A percentile compares a stretch with the other conserved stretches of the same genome.
phyloP scores from a whole-genome alignment of 2,797 vertebrate species.

The Tinamus major region DNA sequence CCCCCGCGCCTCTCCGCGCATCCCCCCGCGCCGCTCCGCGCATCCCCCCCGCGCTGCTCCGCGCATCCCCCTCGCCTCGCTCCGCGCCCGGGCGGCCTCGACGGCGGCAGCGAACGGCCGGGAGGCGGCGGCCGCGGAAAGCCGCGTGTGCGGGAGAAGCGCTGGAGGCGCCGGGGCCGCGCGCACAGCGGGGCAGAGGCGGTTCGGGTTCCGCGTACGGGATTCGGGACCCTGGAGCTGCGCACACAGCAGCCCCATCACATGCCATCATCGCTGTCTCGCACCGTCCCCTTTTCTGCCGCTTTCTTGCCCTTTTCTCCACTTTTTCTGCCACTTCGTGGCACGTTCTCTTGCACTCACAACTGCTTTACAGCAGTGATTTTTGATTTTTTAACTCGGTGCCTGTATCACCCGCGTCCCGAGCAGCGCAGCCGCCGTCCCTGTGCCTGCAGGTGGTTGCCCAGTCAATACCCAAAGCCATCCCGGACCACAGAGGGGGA shows the following conservation, averaged over 20 bases:
- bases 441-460: background rate
- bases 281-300: background rate
- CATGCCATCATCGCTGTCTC: background rate
- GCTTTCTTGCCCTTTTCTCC: background rate
- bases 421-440: background rate
- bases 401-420: background rate
- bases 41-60: too few species aligned
- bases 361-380: background rate
- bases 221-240: background rate
- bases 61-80: too few species aligned
- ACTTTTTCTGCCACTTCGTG: background rate
- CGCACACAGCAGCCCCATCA: background rate
- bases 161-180: background rate
- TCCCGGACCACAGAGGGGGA: background rate
- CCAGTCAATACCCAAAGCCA: too few species aligned
- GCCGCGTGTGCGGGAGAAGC: too few species aligned
- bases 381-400: background rate
- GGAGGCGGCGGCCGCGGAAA: too few species aligned
- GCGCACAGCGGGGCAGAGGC: too few species aligned
- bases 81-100: too few species aligned
- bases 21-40: too few species aligned
- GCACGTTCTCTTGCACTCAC: background rate
- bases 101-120: too few species aligned
- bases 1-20: too few species aligned
- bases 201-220: background rate